phyloP scores from a whole-genome alignment of 1,140 invertebrate species.

The Oncopodura yosiiana region DNA sequence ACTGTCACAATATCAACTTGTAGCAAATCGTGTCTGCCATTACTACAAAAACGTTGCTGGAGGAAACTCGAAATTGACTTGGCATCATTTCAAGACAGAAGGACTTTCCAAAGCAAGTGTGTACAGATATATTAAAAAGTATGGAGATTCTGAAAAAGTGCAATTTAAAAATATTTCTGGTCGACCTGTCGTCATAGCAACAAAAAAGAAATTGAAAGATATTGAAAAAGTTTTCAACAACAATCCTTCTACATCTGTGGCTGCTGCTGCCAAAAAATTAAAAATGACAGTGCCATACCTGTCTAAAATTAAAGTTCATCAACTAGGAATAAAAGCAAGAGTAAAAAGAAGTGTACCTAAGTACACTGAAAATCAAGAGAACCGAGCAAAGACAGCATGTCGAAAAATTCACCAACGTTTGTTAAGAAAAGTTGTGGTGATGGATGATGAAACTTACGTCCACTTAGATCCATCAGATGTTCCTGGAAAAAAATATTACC shows the following conservation, averaged over 20 bases:
- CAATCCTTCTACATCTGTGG: neutral
- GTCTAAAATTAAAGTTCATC: constrained; percentile 8
- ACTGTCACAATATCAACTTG: no score
- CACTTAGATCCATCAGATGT: neutral
- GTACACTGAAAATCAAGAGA: constrained; percentile 4
- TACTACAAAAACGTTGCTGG: neutral
- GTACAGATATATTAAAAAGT: constrained; percentile 3
- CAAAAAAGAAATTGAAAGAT: neutral
- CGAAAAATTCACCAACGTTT: constrained; percentile 6
- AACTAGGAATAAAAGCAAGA: constrained; percentile 1
- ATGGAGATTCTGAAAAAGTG: neutral
- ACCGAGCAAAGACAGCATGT: neutral
- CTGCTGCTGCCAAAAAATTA: neutral
- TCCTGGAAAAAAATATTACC: neutral
- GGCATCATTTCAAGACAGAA: constrained; percentile 7
- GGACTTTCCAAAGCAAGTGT: neutral
- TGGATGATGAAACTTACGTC: neutral
- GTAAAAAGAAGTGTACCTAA: neutral
- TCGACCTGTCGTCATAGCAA: neutral
- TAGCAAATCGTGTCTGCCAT: constrained; percentile 1
- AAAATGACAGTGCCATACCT: neutral
- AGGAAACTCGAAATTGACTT: neutral
- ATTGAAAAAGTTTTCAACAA: neutral
- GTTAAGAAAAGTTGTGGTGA: neutral
- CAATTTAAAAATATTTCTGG: neutral